Base-by-base conservation (phyloP, 1,140 invertebrate genomes). In the Drosophila truncata region DNA sequence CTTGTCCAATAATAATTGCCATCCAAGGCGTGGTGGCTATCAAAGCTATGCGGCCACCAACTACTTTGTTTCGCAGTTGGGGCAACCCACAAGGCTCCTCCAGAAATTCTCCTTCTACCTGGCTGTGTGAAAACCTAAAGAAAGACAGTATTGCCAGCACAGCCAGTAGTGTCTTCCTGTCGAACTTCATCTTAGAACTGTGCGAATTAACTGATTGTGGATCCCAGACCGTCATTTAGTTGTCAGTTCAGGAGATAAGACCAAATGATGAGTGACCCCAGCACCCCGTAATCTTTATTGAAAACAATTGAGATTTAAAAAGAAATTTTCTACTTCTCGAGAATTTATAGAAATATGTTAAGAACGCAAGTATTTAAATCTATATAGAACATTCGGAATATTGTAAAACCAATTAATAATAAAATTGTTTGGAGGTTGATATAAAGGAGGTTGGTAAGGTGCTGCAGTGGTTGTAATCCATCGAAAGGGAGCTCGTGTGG, bases 1-100 rank as follows among this genome's bases (percentile, higher is more conserved):
- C 14, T 2, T 8, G 2, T 13, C 16, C 20, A 3, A 16, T 23
- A 8, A 66, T 29, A 4, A 37, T 39, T 14, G 64, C 64, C 33
- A 66, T 66, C 64, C 64, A 61, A 1, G 64, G 64, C 3, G 55
- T 31, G 0, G 13, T 27, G 18, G 8, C 50, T n/a, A 54, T 35
- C 9, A 3, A 9, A 9, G 23, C 16, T 11, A 23, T 1, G 0
- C 0, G 23, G 11, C 14, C 41, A 18, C 55, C 39, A 20, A 46
- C 0, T 14, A 66, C n/a, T 10, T 8, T 37, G 2, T 7, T 2
- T 27, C 8, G 3, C 4, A 11, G 3, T 4, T 29, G 29, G 2
- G 33, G 10, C 2, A 20, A 27, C 0, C 55, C 41, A 25, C 64
- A 62, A 2, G 54, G 20, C 6, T 60, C 18, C 20, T 65, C 37